Evolutionary conservation across 2,113 vertebrate genomes (phyloP).

Genomic region (Lichenostomus cassidix): DNA sequence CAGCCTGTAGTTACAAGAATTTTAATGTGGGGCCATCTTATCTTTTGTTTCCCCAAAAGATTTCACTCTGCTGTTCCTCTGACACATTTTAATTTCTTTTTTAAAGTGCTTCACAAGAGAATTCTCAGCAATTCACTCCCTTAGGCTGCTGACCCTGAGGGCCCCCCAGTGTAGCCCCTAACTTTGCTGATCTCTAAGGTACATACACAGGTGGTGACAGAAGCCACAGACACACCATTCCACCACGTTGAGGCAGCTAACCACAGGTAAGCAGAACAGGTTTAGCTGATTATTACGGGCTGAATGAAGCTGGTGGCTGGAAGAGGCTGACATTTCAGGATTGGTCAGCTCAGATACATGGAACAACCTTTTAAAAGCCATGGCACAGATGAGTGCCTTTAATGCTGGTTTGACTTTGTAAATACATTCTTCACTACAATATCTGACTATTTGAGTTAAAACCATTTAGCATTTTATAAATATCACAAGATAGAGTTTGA

Average conservation of each 20-base stretch:
- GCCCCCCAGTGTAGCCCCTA: accelerated
- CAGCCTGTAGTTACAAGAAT: background rate
- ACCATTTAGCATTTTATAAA: background rate
- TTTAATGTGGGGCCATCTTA: background rate
- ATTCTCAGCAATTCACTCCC: background rate
- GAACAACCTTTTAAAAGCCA: background rate
- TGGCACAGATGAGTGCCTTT: background rate
- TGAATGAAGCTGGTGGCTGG: background rate
- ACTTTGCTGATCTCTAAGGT: background rate
- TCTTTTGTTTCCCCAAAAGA: background rate
- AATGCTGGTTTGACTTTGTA: background rate
- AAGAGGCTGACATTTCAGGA: background rate
- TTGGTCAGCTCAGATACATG: background rate
- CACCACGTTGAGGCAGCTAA: background rate
- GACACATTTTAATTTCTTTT: background rate
- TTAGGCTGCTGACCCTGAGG: background rate
- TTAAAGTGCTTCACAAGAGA: background rate
- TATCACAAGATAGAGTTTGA: background rate
- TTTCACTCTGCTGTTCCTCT: background rate
- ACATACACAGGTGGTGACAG: background rate
- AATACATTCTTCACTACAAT: background rate
- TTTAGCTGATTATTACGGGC: background rate
- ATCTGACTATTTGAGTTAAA: background rate
- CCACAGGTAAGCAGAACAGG: background rate
- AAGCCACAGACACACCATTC: background rate